Evolutionary conservation across 2,888 invertebrate species (phyloP).

Genomic region (Cancer borealis): DNA sequence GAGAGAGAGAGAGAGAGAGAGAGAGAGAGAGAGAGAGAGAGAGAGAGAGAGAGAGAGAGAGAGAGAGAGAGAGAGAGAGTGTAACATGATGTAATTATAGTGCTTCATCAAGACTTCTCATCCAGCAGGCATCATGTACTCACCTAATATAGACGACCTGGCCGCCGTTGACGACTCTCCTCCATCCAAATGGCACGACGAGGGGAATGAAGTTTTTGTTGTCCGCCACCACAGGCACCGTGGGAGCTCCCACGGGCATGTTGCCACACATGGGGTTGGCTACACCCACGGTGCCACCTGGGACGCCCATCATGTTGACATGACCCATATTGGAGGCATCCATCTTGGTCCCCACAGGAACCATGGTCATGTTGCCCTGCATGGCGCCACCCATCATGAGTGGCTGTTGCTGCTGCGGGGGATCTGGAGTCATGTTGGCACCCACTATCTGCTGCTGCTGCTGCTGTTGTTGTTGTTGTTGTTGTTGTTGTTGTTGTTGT

Average conservation of each 20-base stretch:
- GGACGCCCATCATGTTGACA: constrained; percentile 58
- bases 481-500: constrained; percentile 42
- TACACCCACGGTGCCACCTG: constrained; percentile 56
- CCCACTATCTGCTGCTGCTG: constrained; percentile 56
- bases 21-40: constrained; percentile 47
- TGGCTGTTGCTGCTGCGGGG: constrained; percentile 59
- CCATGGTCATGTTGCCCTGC: constrained; percentile 65
- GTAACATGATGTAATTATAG: background rate
- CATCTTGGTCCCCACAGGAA: constrained; percentile 62
- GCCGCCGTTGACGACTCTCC: constrained; percentile 67
- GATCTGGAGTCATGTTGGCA: constrained; percentile 60
- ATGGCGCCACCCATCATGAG: constrained; percentile 51
- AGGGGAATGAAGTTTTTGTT: constrained; percentile 64
- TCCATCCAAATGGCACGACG: constrained; percentile 77
- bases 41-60: background rate
- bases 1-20: constrained; percentile 10
- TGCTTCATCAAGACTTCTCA: background rate
- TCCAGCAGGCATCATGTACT: constrained; percentile 39
- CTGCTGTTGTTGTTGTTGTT: constrained; percentile 48
- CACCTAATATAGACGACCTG: constrained; percentile 76
- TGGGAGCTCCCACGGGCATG: constrained; percentile 47
- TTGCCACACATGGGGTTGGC: constrained; percentile 57
- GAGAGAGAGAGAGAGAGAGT: constrained; percentile 22
- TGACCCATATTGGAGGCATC: constrained; percentile 52
- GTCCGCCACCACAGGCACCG: constrained; percentile 44